Evolutionary conservation across 2,888 invertebrate genomes (phyloP).

Genomic region (Cybosia mesomella): DNA sequence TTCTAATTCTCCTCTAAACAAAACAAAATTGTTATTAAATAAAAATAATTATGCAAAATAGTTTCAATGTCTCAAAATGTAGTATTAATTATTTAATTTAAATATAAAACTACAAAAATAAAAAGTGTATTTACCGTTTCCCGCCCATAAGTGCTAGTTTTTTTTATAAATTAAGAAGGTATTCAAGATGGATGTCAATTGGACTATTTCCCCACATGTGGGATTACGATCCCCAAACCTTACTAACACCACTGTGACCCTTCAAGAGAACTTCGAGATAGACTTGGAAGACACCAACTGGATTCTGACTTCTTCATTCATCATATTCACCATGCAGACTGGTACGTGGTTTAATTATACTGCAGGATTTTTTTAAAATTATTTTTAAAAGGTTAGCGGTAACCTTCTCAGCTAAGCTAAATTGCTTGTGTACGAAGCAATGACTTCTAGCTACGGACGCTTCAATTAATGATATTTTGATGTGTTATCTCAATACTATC

Average conservation of each 20-base stretch:
- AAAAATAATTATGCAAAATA: background rate
- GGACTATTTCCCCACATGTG: constrained; percentile 61
- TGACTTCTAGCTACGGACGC: too few relatives aligned
- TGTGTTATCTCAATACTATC: too few relatives aligned
- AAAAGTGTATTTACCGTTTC: constrained; percentile 1
- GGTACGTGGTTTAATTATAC: constrained; percentile 78
- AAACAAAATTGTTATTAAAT: too few relatives aligned
- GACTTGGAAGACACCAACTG: constrained; percentile 94
- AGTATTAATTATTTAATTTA: background rate
- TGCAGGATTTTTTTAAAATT: background rate
- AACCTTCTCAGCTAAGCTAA: too few relatives aligned
- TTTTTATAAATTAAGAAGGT: constrained; percentile 11
- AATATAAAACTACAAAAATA: background rate
- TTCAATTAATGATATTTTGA: too few relatives aligned
- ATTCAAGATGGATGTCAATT: constrained; percentile 70
- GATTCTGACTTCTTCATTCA: constrained; percentile 89
- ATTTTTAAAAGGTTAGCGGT: too few relatives aligned
- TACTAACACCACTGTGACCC: constrained; percentile 75
- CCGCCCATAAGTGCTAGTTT: constrained; percentile 14
- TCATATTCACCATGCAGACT: constrained; percentile 96
- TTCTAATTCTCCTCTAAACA: background rate
- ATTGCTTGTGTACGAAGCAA: too few relatives aligned
- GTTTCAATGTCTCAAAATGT: background rate
- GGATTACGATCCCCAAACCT: constrained; percentile 74
- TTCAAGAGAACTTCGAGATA: constrained; percentile 89